Base-by-base conservation (phyloP, 35 echinoderm and acorn worm genomes). In the Ptychodera flava region DNA sequence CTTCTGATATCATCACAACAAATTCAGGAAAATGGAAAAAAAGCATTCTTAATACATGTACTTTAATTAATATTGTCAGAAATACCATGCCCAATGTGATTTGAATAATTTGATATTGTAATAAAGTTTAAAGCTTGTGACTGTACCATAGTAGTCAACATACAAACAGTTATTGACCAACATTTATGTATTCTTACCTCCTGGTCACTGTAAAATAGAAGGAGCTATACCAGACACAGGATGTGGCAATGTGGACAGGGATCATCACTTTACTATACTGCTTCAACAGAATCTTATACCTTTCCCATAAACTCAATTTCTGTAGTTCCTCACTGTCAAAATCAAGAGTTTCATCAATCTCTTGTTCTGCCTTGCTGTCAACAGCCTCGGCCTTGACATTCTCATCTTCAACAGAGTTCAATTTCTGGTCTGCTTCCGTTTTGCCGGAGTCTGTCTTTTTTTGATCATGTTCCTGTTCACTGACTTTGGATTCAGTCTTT, bases 251-350 rank as follows among this genome's bases (percentile, higher is more conserved):
- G 36, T 97, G 95, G 10, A 97, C 95, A 30, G 95, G 95, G 28
- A 97, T 97, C 75, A 97, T 85, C 15, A 97, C 95, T 30, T 97
- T 94, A 28, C 92, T 92, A 38, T 97, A 97, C 6, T 90, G 85
- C 85, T 94, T 97, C 85, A 92, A 88, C 92, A 97, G 91, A 22
- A 97, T 91, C 90, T 97, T 97, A 64, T 64, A 64, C 22, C 45
- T 64, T 64, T 64, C 6, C 45, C 45, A 64, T 64, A 64, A 22
- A 64, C 45, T 64, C 45, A 64, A 64, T 64, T 64, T 64, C 6
- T 64, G 6, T 64, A 64, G 6, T 6, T 64, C 45, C 22, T 64
- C 45, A 64, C 45, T 64, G 22, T 64, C 45, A 64, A 64, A 12
- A 64, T 64, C 45, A 64, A 12, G 22, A 22, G 22, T 22, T 64